phyloP scores from a whole-genome alignment of 2,888 invertebrate genomes.

The Caenorhabditis becei region DNA sequence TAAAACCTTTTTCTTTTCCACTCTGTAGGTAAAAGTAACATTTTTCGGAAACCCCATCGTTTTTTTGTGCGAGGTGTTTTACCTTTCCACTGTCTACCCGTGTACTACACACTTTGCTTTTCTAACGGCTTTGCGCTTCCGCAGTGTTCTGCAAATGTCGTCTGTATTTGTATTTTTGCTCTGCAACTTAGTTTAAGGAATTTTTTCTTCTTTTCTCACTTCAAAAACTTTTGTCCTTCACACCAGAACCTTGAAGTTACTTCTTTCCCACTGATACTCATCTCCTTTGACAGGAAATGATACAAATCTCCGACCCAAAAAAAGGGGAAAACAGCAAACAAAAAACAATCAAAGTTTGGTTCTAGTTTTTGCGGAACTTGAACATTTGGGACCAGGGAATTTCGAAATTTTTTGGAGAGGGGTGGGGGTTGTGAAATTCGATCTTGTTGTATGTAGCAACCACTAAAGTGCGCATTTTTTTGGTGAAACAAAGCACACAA shows the following conservation, averaged over 20 bases:
- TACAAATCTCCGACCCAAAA: background rate
- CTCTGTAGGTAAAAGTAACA: background rate
- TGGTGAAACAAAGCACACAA: background rate
- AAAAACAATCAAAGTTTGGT: slow-evolving; percentile 5
- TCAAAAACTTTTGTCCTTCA: slow-evolving; percentile 10
- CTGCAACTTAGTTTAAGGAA: background rate
- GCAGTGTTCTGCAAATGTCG: slow-evolving; percentile 20
- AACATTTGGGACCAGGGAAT: background rate
- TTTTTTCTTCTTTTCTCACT: slow-evolving; percentile 6
- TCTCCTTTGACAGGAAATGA: slow-evolving; percentile 16
- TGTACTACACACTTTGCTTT: slow-evolving; percentile 8
- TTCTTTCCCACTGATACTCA: background rate
- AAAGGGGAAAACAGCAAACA: background rate
- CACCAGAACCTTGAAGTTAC: slow-evolving; percentile 10
- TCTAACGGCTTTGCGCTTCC: background rate
- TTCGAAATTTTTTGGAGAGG: background rate
- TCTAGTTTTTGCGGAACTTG: background rate
- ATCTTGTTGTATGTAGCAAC: slow-evolving; percentile 16
- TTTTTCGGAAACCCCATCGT: background rate
- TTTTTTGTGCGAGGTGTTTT: background rate
- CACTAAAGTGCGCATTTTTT: slow-evolving; percentile 5
- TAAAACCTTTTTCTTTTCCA: background rate
- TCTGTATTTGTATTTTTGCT: slow-evolving; percentile 24
- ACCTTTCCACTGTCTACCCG: slow-evolving; percentile 9
- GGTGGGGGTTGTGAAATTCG: background rate